phyloP scores from a whole-genome alignment of 2,888 invertebrate species.

The Heterodera filipjevi region DNA sequence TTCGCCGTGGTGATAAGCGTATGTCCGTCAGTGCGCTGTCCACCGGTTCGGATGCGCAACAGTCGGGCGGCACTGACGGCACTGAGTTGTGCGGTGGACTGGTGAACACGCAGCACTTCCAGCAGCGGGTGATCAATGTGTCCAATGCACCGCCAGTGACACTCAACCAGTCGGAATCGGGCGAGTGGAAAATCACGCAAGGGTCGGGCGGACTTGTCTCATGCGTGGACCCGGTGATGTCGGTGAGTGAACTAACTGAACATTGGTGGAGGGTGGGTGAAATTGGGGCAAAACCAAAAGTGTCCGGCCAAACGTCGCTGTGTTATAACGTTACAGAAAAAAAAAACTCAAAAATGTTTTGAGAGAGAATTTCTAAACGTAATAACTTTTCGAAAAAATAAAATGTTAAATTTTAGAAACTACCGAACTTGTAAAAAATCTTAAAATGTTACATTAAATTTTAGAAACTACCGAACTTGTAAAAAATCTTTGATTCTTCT shows the following conservation, averaged over 20 bases:
- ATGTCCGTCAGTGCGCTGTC: constrained; percentile 27
- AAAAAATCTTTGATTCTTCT: too few relatives aligned
- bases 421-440: too few relatives aligned
- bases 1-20: constrained; percentile 19
- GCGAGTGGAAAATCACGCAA: constrained; percentile 63
- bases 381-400: too few relatives aligned
- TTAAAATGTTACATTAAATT: too few relatives aligned
- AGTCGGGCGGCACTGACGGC: constrained; percentile 38
- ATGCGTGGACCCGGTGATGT: constrained; percentile 66
- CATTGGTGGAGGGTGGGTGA: too few relatives aligned
- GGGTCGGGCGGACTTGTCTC: constrained; percentile 64
- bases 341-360: too few relatives aligned
- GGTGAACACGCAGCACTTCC: constrained; percentile 54
- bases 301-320: too few relatives aligned
- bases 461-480: too few relatives aligned
- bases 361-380: too few relatives aligned
- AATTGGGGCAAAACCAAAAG: background rate
- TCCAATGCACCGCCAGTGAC: constrained; percentile 65
- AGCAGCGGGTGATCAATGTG: constrained; percentile 65
- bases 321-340: too few relatives aligned
- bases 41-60: constrained; percentile 30
- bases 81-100: constrained; percentile 47
- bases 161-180: constrained; percentile 54
- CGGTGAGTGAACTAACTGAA: constrained; percentile 25
- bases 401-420: too few relatives aligned